Percentiles rank a stretch among this genome's conserved stretches.
These are phyloP conservation scores for Elephantulus edwardii DNA, from an alignment of 2,113 vertebrate species.

Conservation along the genomic window DNA sequence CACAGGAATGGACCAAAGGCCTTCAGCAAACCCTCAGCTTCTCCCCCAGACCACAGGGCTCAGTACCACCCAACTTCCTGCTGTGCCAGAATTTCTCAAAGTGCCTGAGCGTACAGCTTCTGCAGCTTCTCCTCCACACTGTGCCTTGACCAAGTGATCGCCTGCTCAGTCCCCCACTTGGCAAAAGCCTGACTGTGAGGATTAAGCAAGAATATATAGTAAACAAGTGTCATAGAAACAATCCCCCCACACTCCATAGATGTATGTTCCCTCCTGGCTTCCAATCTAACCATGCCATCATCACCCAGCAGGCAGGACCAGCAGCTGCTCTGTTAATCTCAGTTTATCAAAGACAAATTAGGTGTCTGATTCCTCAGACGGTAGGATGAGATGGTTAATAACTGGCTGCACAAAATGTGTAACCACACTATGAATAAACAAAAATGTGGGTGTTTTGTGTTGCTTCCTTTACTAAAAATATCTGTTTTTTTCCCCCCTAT, in stretches of 20 bases:
- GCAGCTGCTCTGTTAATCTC: background rate
- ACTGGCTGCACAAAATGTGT: conserved; percentile 18
- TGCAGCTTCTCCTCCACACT: background rate
- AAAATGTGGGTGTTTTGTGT: background rate
- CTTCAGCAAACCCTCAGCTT: background rate
- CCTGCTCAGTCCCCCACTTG: background rate
- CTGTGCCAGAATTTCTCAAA: background rate
- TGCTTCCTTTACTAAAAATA: conserved; percentile 25
- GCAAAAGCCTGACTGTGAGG: background rate
- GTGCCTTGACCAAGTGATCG: background rate
- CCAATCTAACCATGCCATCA: background rate
- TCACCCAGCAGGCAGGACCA: background rate
- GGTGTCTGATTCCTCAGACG: background rate
- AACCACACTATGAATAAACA: conserved; percentile 19
- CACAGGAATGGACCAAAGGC: conserved; percentile 16
- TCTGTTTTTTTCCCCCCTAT: conserved; percentile 6
- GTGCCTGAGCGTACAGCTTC: background rate
- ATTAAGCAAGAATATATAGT: background rate
- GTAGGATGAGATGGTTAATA: conserved; percentile 1
- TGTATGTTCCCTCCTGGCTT: background rate
- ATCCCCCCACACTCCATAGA: background rate
- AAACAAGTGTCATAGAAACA: conserved; percentile 20
- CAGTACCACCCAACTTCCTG: background rate
- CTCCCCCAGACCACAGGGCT: background rate
- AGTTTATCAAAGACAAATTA: background rate